Evolutionary conservation across 2,888 invertebrate genomes (phyloP), one percentile per base, ranked within the genome.

Genomic region (Dascillus cervinus): DNA sequence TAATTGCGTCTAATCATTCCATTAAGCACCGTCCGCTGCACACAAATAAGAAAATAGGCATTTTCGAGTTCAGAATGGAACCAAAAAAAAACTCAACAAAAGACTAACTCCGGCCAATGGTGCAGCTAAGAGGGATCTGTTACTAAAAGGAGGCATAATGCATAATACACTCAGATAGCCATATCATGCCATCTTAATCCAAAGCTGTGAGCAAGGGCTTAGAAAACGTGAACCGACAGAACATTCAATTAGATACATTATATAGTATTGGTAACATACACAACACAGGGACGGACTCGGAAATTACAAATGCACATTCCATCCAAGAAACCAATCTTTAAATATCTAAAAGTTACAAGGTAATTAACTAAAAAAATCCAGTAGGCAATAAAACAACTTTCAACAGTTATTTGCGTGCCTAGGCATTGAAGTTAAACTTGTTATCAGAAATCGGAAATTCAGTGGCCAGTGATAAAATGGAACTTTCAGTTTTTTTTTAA

Each of bases 151-250:
- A 25, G 31, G 33, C 25, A 37, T 37, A 37, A 37, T 37, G 29
- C 10, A 37, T 37, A 33, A 37, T 37, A 30, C 22, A 26, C 35
- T 41, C 43, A 38, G 52, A 51, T 51, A 51, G 52, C 53, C 53
- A 50, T 55, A 56, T 56, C 56, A 50, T 54, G 53, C 55, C 52
- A 55, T 56, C 56, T 56, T 55, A 56, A 55, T 56, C 52, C 52
- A 30, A 39, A 40, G 39, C 37, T 45, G 46, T 47, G 47, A 47
- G 43, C 44, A 36, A 30, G 38, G 39, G 41, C 34, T 47, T 45
- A 41, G 46, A 47, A 47, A 48, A 52, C 41, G 40, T 40, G 40
- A 49, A 49, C 47, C 47, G 50, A 53, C 50, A 44, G 44, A 49
- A 48, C 51, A 47, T 52, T 51, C 52, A 54, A 54, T 54, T 54